These are phyloP conservation scores for Acropternis orthonyx DNA, from an alignment of 2,797 vertebrate genomes.

Conservation along the genomic window DNA sequence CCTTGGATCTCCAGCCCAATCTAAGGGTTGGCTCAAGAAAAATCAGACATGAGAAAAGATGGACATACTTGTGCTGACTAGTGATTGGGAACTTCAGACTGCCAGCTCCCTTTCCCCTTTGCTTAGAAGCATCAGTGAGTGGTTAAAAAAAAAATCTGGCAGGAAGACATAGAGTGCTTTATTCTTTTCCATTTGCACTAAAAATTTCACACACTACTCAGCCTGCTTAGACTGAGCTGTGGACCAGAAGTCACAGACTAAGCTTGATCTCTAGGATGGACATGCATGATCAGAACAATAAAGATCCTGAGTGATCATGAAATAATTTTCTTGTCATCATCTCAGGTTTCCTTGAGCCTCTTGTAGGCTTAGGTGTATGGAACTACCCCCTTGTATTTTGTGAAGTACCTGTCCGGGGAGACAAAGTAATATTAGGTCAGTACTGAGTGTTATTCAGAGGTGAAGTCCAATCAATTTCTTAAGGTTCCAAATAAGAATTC, in stretches of 20 bases:
- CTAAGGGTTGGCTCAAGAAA: not conserved
- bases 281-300: not conserved
- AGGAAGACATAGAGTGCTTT: not conserved
- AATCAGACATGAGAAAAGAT: not conserved
- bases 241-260: not conserved
- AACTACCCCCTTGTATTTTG: not conserved
- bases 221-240: not conserved
- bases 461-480: not conserved
- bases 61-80: not conserved
- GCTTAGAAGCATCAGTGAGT: not conserved
- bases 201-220: not conserved
- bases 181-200: not conserved
- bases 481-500: not conserved
- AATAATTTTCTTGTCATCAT: not conserved
- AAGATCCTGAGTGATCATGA: not conserved
- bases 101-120: not conserved
- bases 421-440: not conserved
- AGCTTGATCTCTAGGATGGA: not conserved
- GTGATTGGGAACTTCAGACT: not conserved
- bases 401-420: not conserved
- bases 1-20: not conserved
- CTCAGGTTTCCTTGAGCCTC: not conserved
- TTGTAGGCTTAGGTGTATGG: not conserved
- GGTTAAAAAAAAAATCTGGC: not conserved
- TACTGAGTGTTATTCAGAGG: not conserved